Evolutionary conservation across 2,797 vertebrate species (phyloP), one percentile per base, ranked within the genome.

Genomic region (Hephaestus fuliginosus): DNA sequence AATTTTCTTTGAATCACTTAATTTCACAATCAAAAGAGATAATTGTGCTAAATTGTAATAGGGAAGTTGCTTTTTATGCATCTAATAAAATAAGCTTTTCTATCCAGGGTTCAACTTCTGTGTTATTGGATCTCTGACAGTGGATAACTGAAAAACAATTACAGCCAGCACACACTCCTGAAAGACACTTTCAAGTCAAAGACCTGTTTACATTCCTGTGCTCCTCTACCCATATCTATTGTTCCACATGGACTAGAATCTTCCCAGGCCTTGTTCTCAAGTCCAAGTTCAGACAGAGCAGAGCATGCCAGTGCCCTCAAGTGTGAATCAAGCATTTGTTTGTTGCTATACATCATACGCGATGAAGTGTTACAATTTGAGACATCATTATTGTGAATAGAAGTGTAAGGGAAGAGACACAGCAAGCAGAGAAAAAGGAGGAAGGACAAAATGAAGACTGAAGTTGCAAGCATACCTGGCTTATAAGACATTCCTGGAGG

Each of bases 401-500:
- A 56, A 61, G 13, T 60, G 58, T 30, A 58, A 60, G 7, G 18
- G 0, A 51, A 67, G 71, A 57, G 36, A 69, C 18, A 78, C 4
- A 75, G 41, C 14, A 73, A 71, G 60, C 30, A 63, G 25, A 58
- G 28, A 70, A 58, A 73, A 18, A 62, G 28, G 13, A 18, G 28
- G 36, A 57, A 53, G 63, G 55, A 83, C 39, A 73, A 64, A 85
- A 70, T 44, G 14, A 86, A 70, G 53, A 84, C n/a, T 84, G 28
- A 67, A 86, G 70, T 72, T 75, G 74, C 61, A 76, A 86, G 81
- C 92, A 70, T 97, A 99, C 98, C 98, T 98, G 98, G 98, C 89
- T 99, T 99, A 95, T 99, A 99, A 94, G 97, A 98, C 96, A 99
- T 97, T 96, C 98, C 97, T 80, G 97, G 98, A 91, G 98, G 98